phyloP scores from a whole-genome alignment of 2,113 vertebrate genomes.

The Antennarius striatus region DNA sequence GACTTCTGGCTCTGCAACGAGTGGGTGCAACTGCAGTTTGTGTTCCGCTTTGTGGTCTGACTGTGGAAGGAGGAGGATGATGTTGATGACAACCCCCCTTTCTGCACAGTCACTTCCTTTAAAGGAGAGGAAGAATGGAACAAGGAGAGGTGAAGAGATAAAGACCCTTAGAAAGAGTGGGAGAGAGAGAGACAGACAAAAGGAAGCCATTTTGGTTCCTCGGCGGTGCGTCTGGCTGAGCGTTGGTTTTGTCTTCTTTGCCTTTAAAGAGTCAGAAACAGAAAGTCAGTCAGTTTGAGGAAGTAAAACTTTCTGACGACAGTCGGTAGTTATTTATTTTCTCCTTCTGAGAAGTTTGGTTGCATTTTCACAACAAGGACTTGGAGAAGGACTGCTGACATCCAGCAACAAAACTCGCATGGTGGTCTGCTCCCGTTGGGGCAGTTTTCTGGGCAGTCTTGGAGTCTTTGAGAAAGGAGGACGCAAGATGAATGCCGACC shows the following conservation, averaged over 20 bases:
- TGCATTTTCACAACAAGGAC: background rate
- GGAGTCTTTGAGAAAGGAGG: background rate
- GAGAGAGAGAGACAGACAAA: constrained; percentile 16
- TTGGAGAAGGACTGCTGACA: background rate
- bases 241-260: background rate
- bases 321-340: background rate
- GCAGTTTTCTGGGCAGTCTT: background rate
- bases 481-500: constrained; percentile 82
- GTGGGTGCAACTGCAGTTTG: constrained; percentile 44
- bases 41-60: constrained; percentile 62
- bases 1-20: constrained; percentile 18
- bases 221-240: background rate
- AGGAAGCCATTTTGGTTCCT: constrained; percentile 66
- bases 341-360: constrained; percentile 6
- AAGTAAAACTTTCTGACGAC: constrained; percentile 25
- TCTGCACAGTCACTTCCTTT: constrained; percentile 62
- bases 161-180: constrained; percentile 18
- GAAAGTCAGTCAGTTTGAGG: background rate
- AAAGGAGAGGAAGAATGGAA: constrained; percentile 5
- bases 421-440: background rate
- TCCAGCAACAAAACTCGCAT: background rate
- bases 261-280: background rate
- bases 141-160: constrained; percentile 10
- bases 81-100: constrained; percentile 30
- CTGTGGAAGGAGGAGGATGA: constrained; percentile 14